A percentile compares a stretch with the other conserved stretches of the same genome.
These are phyloP conservation scores for Caligus rogercresseyi DNA, from an alignment of 1,140 invertebrate genomes.

Conservation along the genomic window DNA sequence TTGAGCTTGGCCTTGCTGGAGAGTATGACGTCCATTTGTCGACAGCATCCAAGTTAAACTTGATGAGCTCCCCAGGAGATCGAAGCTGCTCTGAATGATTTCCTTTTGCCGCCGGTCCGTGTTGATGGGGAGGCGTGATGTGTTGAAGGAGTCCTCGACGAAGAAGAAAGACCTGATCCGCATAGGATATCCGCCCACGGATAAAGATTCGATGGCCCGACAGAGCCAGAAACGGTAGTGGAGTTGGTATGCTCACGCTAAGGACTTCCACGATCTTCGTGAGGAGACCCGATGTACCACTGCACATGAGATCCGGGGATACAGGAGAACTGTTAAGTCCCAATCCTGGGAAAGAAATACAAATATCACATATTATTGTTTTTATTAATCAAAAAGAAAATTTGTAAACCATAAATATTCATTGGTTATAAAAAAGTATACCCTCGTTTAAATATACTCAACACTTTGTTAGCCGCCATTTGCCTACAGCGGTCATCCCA, in stretches of 20 bases:
- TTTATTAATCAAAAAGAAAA: constrained; percentile 16
- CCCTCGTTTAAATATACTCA: too few relatives aligned
- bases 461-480: too few relatives aligned
- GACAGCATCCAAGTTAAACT: constrained; percentile 34
- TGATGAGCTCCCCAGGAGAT: constrained; percentile 33
- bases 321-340: background rate
- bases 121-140: constrained; percentile 19
- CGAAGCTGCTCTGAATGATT: constrained; percentile 35
- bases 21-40: constrained; percentile 12
- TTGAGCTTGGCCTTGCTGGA: constrained; percentile 14
- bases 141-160: constrained; percentile 30
- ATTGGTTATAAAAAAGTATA: too few relatives aligned
- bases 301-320: constrained; percentile 21
- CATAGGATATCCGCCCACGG: constrained; percentile 31
- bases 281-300: constrained; percentile 17
- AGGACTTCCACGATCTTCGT: constrained; percentile 31
- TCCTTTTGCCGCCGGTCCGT: constrained; percentile 29
- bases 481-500: too few relatives aligned
- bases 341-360: background rate
- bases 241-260: constrained; percentile 28
- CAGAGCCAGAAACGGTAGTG: constrained; percentile 33
- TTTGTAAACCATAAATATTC: too few relatives aligned
- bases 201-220: constrained; percentile 34
- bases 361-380: constrained; percentile 1
- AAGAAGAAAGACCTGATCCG: constrained; percentile 34